Percentiles rank a stretch among this genome's conserved stretches.
phyloP scores from a whole-genome alignment of 2,888 invertebrate species.

The Lymantria dispar region DNA sequence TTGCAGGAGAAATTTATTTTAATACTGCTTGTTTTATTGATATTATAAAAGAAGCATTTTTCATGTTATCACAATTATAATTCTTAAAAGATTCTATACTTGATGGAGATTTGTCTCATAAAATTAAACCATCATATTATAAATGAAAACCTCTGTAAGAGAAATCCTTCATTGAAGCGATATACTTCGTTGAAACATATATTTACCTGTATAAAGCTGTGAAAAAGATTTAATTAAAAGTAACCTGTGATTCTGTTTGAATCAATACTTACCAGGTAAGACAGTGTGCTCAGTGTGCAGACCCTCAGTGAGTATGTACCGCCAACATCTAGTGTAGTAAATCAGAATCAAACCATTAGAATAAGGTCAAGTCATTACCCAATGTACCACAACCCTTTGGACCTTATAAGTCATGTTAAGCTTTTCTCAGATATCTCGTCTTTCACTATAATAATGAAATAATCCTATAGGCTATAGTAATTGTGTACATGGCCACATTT shows the following conservation, averaged over 20 bases:
- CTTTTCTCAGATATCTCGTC: slow-evolving; percentile 13
- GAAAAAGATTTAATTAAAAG: slow-evolving; percentile 24
- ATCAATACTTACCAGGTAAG: slow-evolving; percentile 58
- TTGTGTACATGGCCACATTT: not conserved
- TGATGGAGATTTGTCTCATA: no score
- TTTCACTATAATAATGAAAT: slow-evolving; percentile 6
- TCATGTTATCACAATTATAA: no score
- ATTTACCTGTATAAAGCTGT: slow-evolving; percentile 36
- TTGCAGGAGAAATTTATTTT: no score
- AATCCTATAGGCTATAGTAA: not conserved
- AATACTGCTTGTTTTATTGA: no score
- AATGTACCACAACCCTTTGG: slow-evolving; percentile 31
- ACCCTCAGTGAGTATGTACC: slow-evolving; percentile 42
- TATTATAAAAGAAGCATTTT: no score
- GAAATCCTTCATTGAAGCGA: not conserved
- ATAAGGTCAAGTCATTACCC: slow-evolving; percentile 17
- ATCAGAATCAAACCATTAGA: slow-evolving; percentile 78
- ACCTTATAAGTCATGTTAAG: not conserved
- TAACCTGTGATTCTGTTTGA: slow-evolving; percentile 13
- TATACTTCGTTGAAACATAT: slow-evolving; percentile 12
- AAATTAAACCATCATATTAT: no score
- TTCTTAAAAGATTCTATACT: no score
- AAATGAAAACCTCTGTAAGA: no score
- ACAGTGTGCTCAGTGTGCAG: slow-evolving; percentile 38
- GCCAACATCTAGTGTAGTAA: slow-evolving; percentile 71